Evolutionary conservation across 2,888 invertebrate genomes (phyloP).

Genomic region (Caenorhabditis sp.): DNA sequence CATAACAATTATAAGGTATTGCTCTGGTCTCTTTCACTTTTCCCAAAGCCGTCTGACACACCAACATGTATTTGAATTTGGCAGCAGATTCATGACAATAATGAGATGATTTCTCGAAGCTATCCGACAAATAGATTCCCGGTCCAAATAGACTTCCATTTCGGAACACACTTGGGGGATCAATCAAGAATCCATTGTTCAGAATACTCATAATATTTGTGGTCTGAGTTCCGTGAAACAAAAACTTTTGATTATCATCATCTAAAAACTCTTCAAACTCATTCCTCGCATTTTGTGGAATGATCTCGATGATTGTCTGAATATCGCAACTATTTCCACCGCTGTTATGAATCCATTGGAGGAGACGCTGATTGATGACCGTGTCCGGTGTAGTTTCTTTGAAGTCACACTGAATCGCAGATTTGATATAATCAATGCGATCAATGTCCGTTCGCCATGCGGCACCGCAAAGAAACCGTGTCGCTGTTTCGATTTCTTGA

Average conservation of each 20-base stretch:
- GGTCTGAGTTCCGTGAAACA: constrained; percentile 75
- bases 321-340: constrained; percentile 10
- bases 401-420: constrained; percentile 67
- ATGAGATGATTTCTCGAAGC: constrained; percentile 73
- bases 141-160: constrained; percentile 73
- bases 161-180: constrained; percentile 72
- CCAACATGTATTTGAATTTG: constrained; percentile 72
- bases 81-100: constrained; percentile 71
- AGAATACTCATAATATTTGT: constrained; percentile 74
- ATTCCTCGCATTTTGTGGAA: constrained; percentile 14
- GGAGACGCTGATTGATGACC: constrained; percentile 73
- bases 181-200: constrained; percentile 72
- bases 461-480: constrained; percentile 37
- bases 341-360: constrained; percentile 73
- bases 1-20: constrained; percentile 8
- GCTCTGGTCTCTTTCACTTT: constrained; percentile 14
- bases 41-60: constrained; percentile 71
- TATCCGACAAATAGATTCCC: constrained; percentile 74
- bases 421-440: constrained; percentile 27
- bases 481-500: constrained; percentile 43
- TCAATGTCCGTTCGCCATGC: constrained; percentile 25
- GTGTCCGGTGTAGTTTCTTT: constrained; percentile 71
- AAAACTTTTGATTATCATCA: constrained; percentile 48
- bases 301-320: constrained; percentile 23
- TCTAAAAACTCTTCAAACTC: constrained; percentile 27